Percentiles rank a stretch among this genome's conserved stretches.
phyloP scores from a whole-genome alignment of 2,113 vertebrate species.

The Pelmatolapia mariae region DNA sequence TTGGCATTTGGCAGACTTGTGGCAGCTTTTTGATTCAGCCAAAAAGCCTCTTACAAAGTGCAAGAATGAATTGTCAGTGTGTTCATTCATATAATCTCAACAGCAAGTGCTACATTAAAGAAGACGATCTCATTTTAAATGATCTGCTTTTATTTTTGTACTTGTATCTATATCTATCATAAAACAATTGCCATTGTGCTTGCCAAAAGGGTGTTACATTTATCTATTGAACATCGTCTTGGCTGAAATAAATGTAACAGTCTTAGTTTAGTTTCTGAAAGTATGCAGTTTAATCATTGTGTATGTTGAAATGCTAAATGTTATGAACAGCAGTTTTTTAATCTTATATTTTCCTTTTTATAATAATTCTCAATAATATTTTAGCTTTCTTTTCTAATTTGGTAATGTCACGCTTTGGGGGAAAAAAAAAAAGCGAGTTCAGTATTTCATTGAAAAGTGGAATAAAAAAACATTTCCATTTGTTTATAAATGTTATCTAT shows the following conservation, averaged over 20 bases:
- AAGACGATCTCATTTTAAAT: constrained; percentile 1
- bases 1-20: constrained; percentile 44
- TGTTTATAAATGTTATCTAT: neutral
- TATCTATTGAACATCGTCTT: neutral
- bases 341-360: neutral
- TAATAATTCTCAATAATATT: neutral
- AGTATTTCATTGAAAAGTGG: neutral
- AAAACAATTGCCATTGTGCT: neutral
- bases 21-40: constrained; percentile 42
- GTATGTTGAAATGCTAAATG: neutral
- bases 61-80: constrained; percentile 47
- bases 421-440: fast-evolving
- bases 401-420: neutral
- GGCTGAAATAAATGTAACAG: neutral
- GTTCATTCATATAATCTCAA: constrained; percentile 40
- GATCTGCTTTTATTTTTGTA: neutral
- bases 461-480: neutral
- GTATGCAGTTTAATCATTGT: neutral
- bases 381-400: neutral
- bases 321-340: neutral
- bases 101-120: neutral
- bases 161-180: neutral
- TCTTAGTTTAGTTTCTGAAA: neutral
- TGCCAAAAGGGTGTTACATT: neutral
- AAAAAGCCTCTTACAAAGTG: constrained; percentile 39